Conservation (phyloP, 2,113 vertebrate species). For the Emberiza fucata region DNA sequence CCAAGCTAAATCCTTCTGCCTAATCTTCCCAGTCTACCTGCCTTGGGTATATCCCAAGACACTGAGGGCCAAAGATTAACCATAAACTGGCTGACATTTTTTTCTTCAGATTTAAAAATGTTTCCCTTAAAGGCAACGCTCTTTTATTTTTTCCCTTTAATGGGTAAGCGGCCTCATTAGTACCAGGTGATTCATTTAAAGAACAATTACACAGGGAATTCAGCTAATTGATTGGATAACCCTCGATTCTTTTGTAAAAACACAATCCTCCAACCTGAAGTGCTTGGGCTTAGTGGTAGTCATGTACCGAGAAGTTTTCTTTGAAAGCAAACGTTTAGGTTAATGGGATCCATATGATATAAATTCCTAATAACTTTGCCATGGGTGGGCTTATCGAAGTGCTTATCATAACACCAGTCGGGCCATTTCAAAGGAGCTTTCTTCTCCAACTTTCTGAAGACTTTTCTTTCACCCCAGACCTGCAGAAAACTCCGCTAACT, state of each 20-base stretch:
- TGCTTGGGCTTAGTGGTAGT: conserved; percentile 56
- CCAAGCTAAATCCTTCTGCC: not conserved
- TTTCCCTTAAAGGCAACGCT: not conserved
- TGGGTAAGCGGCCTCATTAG: conserved; percentile 32
- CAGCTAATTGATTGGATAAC: conserved; percentile 55
- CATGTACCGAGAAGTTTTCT: conserved; percentile 49
- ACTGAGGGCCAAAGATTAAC: not conserved
- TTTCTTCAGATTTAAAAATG: not conserved
- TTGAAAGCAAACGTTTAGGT: conserved; percentile 63
- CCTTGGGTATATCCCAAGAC: not conserved
- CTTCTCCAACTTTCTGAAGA: not conserved
- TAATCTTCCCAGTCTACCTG: conserved; percentile 19
- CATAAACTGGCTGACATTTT: not conserved
- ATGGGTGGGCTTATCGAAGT: conserved; percentile 74
- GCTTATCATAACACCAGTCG: conserved; percentile 60
- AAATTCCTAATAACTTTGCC: conserved; percentile 51
- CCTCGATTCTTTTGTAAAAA: conserved; percentile 68
- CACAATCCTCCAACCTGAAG: conserved; percentile 43
- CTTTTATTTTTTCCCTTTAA: not conserved
- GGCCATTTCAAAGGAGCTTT: conserved; percentile 64
- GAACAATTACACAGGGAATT: conserved; percentile 60
- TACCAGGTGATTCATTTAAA: conserved; percentile 64
- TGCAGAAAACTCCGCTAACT: not conserved
- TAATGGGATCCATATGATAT: conserved; percentile 78
- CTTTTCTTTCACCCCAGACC: conserved; percentile 38